Evolutionary conservation across 2,888 invertebrate species (phyloP).

Genomic region (Eulithis prunata): DNA sequence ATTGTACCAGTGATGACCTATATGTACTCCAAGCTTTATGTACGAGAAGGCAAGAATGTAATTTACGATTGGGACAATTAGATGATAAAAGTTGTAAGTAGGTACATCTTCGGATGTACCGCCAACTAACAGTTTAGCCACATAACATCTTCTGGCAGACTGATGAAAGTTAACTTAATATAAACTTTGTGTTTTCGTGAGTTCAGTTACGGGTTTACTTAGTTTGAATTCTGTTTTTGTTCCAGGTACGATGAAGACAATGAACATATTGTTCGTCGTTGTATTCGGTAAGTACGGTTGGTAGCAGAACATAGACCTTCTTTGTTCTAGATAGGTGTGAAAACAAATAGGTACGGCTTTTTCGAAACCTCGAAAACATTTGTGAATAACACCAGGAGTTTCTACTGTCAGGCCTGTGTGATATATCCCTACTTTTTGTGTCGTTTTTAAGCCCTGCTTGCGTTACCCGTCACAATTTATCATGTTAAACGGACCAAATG

Average conservation of each 20-base stretch:
- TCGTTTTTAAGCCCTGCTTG: slow-evolving; percentile 22
- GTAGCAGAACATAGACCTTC: background rate
- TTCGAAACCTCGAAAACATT: background rate
- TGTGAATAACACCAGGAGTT: slow-evolving; percentile 6
- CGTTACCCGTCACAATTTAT: slow-evolving; percentile 23
- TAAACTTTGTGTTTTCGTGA: slow-evolving; percentile 19
- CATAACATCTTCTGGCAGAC: slow-evolving; percentile 21
- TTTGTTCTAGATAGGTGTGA: no score
- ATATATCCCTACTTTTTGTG: slow-evolving; percentile 34
- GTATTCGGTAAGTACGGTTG: slow-evolving; percentile 48
- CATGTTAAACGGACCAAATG: slow-evolving; percentile 26
- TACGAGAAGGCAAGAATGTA: no score
- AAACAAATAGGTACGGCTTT: no score
- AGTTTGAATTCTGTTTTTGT: slow-evolving; percentile 25
- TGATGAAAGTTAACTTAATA: slow-evolving; percentile 20
- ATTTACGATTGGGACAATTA: background rate
- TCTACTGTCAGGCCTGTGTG: slow-evolving; percentile 18
- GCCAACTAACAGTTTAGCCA: slow-evolving; percentile 16
- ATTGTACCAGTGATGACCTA: no score
- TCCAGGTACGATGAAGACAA: slow-evolving; percentile 47
- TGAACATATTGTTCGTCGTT: slow-evolving; percentile 41
- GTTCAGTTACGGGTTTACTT: slow-evolving; percentile 1
- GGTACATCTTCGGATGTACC: background rate
- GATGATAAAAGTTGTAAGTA: background rate
- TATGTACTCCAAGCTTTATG: no score